These are phyloP conservation scores for Pristionchus maxplancki DNA, from an alignment of 2,888 invertebrate genomes.

Conservation along the genomic window DNA sequence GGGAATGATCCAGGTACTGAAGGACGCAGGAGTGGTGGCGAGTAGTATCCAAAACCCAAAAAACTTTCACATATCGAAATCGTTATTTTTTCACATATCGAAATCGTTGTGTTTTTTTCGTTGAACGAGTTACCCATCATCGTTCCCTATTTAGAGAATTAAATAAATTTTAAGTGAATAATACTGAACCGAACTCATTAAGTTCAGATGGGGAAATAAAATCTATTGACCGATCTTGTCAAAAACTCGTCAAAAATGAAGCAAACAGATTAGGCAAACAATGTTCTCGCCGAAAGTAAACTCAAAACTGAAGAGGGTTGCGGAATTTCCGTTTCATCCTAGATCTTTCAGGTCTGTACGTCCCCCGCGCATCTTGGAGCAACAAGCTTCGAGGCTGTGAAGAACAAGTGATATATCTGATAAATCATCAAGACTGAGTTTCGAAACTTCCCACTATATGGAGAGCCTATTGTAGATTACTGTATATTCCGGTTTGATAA, in stretches of 20 bases:
- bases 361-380: constrained; percentile 65
- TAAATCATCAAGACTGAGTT: not conserved
- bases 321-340: not conserved
- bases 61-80: no score
- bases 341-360: constrained; percentile 59
- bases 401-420: not conserved
- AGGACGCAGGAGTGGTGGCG: no score
- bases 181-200: not conserved
- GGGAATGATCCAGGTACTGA: no score
- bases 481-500: not conserved
- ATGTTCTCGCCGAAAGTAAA: not conserved
- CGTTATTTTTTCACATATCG: no score
- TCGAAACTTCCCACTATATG: no score
- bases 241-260: constrained; percentile 1
- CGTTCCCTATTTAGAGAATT: no score
- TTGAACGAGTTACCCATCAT: no score
- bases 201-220: not conserved
- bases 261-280: not conserved
- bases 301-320: not conserved
- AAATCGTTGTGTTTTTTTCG: no score
- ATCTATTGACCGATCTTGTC: not conserved
- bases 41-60: no score
- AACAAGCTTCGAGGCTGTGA: constrained; percentile 56
- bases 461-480: no score
- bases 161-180: no score